Evolutionary conservation across 2,113 vertebrate genomes (phyloP), one percentile per base, ranked within the genome.

Genomic region (Mastomys natalensis): DNA sequence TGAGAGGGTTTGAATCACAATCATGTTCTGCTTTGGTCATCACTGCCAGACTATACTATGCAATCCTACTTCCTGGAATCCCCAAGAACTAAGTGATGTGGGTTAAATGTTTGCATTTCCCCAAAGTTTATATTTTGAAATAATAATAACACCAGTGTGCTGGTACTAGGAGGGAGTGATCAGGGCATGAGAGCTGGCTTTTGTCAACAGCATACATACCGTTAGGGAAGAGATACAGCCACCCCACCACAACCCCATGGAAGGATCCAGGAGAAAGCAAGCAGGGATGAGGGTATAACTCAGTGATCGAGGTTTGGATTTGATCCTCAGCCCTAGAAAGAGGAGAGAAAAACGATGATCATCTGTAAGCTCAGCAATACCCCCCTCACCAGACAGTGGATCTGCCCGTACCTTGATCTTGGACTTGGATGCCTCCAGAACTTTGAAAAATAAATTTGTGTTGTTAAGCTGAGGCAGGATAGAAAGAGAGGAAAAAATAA

Each of bases 201-300:
- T 66, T 37, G 85, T 68, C 85, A 51, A 48, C 45, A 37, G 0
- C 12, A 37, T 13, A 34, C 17, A 48, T 21, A 15, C 43, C 62
- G 31, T 37, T 37, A 87, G 11, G 45, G 22, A 51, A 87, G 19
- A 37, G 58, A 8, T 34, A 5, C 60, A 68, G 45, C 31, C 60
- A 31, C 29, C 5, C 16, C 2, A 31, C 29, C 5, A 8, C 2
- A 4, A 2, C 21, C 3, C 9, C 64, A 58, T 7, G 21, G 78
- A 58, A n/a, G 11, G 34, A n/a, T n/a, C 78, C 51, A 81, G 53
- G 78, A n/a, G 19, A 55, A 81, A 40, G 40, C 40, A 43, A 43
- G 9, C 72, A 74, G 72, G 37, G 51, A 51, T 55, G 51, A 55
- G 51, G 76, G 45, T 26, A 48, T 11, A 76, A 13, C 43, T 53